Evolutionary conservation across 1,140 invertebrate species (phyloP), one percentile per base, ranked within the genome.

Genomic region (Pentalonia nigronervosa): DNA sequence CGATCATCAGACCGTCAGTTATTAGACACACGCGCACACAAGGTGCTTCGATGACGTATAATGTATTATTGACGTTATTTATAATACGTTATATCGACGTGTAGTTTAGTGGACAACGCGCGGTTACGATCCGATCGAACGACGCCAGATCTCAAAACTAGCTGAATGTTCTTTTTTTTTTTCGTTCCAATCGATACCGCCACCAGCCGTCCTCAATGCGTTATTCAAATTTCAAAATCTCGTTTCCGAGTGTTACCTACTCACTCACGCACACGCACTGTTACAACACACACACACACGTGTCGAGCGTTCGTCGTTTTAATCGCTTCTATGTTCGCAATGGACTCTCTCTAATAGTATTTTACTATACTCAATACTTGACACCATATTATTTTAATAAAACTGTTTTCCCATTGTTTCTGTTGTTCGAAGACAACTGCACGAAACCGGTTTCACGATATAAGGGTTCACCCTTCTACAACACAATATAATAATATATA

Each of bases 201-300:
- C 45, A n/a, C n/a, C 30, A 7, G 60, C 84, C 41, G 36, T 30
- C 47, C 84, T 11, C 14, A 47, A 86, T 83, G 36, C 36, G 81
- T 36, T 83, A 47, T 86, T 86, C 41, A 86, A 86, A 86, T 86
- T 86, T 41, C 41, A 76, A 76, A 41, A 47, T 47, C 84, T 25
- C 2, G 81, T 81, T 81, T 81, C 34, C 60, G 9, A 53, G 50
- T 53, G 50, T 53, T 53, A 14, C 1, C 14, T 50, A 81, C 2
- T 21, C 76, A 2, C 34, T 14, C 11, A 3, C 21, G 7, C 36
- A 11, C 81, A 7, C 30, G 30, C 60, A 30, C 7, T n/a, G n/a
- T n/a, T 48, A 48, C 48, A 48, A 3, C 21, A 3, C 36, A 11
- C 81, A 50, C 48, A 20, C 48, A 50, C 48, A 50, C 48, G 17